Evolutionary conservation across 2,113 vertebrate genomes (phyloP).

Genomic region (Podarcis raffonei): DNA sequence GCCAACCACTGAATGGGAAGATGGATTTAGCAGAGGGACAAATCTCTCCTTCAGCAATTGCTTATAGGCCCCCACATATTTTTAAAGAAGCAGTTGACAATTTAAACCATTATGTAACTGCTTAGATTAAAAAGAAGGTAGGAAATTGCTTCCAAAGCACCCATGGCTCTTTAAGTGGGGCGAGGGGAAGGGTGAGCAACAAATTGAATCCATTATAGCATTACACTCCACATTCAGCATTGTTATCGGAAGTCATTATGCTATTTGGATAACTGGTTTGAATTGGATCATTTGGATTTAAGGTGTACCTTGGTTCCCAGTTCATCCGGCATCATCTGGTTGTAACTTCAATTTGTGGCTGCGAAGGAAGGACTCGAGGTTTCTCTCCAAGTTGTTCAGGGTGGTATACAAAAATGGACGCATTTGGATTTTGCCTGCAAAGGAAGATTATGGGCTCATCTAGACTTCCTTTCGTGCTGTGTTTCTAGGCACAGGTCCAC

Average conservation of each 20-base stretch:
- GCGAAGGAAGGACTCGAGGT: too few relatives aligned
- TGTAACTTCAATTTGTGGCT: too few relatives aligned
- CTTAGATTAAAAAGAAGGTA: background rate
- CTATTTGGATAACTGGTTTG: background rate
- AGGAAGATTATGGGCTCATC: too few relatives aligned
- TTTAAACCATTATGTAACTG: background rate
- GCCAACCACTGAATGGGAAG: background rate
- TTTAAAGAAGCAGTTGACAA: background rate
- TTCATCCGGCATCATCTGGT: too few relatives aligned
- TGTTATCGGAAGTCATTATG: background rate
- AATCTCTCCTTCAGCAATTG: background rate
- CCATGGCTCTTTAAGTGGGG: accelerated
- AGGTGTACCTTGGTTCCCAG: too few relatives aligned
- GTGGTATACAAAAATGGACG: too few relatives aligned
- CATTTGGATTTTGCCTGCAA: too few relatives aligned
- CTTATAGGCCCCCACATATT: background rate
- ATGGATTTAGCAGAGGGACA: background rate
- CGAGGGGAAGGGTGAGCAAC: background rate
- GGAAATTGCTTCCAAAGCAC: background rate
- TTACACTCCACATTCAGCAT: accelerated
- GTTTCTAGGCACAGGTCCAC: too few relatives aligned
- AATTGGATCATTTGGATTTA: too few relatives aligned
- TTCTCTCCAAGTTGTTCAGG: too few relatives aligned
- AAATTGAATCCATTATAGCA: background rate
- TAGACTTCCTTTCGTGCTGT: too few relatives aligned